Evolutionary conservation across 2,888 invertebrate species (phyloP).

Genomic region (Parapristionchus giblindavisi): DNA sequence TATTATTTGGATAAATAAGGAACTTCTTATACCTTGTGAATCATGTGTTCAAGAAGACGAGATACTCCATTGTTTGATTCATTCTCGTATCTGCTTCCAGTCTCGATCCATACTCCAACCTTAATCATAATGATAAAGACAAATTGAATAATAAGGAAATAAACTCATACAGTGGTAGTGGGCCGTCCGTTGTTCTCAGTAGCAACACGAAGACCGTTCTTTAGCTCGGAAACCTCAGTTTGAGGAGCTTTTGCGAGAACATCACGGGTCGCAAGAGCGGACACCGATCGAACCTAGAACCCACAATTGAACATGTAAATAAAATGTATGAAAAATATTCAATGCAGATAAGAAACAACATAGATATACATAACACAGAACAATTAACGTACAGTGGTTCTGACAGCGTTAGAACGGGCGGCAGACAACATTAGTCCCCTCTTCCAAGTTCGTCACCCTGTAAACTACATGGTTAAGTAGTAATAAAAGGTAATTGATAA

Average conservation of each 20-base stretch:
- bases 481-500: too few species aligned
- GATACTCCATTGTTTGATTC: conserved; percentile 95
- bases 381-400: conserved; percentile 9
- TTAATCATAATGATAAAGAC: conserved; percentile 46
- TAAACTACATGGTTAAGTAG: neutral
- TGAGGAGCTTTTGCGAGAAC: conserved; percentile 52
- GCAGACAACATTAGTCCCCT: conserved; percentile 28
- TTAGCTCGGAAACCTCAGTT: conserved; percentile 72
- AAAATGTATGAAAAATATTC: neutral
- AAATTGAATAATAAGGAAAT: neutral
- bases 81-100: conserved; percentile 94
- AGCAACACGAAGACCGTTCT: conserved; percentile 89
- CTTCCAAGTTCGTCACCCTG: conserved; percentile 35
- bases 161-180: conserved; percentile 88
- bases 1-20: neutral
- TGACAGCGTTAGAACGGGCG: conserved; percentile 24
- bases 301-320: neutral
- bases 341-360: neutral
- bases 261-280: conserved; percentile 53
- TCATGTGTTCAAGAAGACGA: conserved; percentile 99
- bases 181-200: conserved; percentile 94
- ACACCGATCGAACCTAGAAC: conserved; percentile 50
- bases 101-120: conserved; percentile 91
- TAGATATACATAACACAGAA: neutral
- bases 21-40: conserved; percentile 79